Evolutionary conservation across 2,888 invertebrate genomes (phyloP).

Genomic region (Cryptus viduatorius): DNA sequence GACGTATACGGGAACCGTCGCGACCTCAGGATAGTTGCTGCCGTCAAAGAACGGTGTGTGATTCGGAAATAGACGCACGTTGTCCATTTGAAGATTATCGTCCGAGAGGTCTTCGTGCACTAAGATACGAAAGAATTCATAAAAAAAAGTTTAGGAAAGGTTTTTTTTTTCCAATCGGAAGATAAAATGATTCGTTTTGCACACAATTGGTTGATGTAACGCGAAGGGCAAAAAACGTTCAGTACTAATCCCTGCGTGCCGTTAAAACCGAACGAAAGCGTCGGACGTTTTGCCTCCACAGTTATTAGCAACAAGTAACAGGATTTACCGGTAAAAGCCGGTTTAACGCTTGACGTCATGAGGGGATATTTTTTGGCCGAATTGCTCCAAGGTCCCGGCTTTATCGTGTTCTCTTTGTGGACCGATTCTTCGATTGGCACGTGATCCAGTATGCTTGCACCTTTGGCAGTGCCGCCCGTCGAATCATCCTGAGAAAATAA

Average conservation of each 20-base stretch:
- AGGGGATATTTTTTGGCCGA: slow-evolving; percentile 82
- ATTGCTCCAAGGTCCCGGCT: slow-evolving; percentile 90
- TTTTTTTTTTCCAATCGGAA: not conserved
- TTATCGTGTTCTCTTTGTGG: slow-evolving; percentile 90
- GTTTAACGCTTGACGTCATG: slow-evolving; percentile 78
- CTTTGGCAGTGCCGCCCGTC: slow-evolving; percentile 77
- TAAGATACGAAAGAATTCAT: slow-evolving; percentile 77
- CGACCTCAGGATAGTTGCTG: slow-evolving; percentile 78
- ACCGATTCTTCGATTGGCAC: slow-evolving; percentile 86
- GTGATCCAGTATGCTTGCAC: slow-evolving; percentile 87
- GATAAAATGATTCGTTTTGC: too few relatives aligned
- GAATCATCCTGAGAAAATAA: slow-evolving; percentile 75
- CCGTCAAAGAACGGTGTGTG: slow-evolving; percentile 80
- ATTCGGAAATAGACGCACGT: slow-evolving; percentile 80
- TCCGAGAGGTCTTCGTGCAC: slow-evolving; percentile 88
- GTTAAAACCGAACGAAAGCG: too few relatives aligned
- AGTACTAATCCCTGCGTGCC: too few relatives aligned
- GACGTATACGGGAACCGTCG: slow-evolving; percentile 79
- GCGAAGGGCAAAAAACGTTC: too few relatives aligned
- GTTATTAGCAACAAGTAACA: not conserved
- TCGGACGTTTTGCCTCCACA: not conserved
- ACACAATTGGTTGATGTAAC: too few relatives aligned
- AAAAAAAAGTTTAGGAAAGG: not conserved
- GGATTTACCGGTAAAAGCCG: slow-evolving; percentile 85
- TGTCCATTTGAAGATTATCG: slow-evolving; percentile 75